Conservation (phyloP, 2,113 vertebrate genomes). For the Saguinus midas region DNA sequence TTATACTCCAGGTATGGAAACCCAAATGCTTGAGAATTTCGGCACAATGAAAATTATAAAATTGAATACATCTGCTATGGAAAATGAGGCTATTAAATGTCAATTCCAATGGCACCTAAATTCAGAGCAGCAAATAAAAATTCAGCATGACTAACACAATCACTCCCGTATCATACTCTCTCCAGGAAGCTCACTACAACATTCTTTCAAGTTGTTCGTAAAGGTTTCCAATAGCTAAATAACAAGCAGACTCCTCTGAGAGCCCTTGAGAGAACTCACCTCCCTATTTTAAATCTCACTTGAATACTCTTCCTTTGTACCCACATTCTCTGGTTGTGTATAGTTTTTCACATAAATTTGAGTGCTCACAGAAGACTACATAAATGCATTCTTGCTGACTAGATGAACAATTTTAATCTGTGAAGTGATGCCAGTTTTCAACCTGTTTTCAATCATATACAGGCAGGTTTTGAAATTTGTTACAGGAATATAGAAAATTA, state of each 20-base stretch:
- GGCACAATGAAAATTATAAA: conserved; percentile 48
- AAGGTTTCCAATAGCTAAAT: conserved; percentile 34
- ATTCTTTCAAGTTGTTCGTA: background rate
- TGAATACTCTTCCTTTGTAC: background rate
- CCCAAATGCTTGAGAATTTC: conserved; percentile 38
- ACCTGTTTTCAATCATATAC: background rate
- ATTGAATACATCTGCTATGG: conserved; percentile 51
- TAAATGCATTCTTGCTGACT: background rate
- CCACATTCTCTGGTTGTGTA: background rate
- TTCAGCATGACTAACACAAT: conserved; percentile 9
- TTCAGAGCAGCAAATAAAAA: background rate
- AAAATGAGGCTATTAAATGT: conserved; percentile 10
- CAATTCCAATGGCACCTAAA: conserved; percentile 38
- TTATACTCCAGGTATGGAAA: conserved; percentile 54
- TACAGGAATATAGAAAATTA: background rate
- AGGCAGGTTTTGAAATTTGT: background rate
- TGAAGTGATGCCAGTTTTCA: background rate
- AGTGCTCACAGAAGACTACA: background rate
- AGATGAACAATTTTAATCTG: background rate
- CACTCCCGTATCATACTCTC: background rate
- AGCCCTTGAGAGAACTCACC: background rate
- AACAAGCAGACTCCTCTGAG: background rate
- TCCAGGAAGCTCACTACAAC: background rate
- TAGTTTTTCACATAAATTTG: conserved; percentile 12
- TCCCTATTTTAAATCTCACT: conserved; percentile 25